Evolutionary conservation across 1,140 invertebrate genomes (phyloP).

Genomic region (Rhysida immarginata): DNA sequence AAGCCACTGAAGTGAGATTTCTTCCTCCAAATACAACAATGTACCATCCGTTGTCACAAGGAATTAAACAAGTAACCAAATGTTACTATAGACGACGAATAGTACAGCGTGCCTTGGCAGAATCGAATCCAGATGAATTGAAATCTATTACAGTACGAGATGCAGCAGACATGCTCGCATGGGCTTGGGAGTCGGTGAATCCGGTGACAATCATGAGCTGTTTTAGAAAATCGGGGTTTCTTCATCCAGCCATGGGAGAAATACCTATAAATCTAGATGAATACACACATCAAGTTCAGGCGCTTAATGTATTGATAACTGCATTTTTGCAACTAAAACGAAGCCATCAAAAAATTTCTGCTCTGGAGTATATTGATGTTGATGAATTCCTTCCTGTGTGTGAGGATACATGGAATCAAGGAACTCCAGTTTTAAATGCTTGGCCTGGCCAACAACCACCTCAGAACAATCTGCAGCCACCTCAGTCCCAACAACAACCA

Average conservation of each 20-base stretch:
- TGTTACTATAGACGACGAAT: conserved; percentile 1
- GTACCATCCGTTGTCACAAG: conserved; percentile 3
- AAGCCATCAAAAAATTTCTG: neutral
- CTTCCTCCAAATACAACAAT: conserved; percentile 1
- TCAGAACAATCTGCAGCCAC: neutral
- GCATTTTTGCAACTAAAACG: neutral
- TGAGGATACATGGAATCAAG: conserved; percentile 1
- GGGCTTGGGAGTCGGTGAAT: conserved; percentile 2
- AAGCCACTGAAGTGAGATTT: neutral
- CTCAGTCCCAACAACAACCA: neutral
- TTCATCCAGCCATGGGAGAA: conserved; percentile 1
- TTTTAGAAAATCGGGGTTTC: neutral
- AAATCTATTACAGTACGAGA: neutral
- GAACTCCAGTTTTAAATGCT: neutral
- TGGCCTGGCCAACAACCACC: conserved; percentile 1
- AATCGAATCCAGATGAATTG: neutral
- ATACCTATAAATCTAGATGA: conserved; percentile 1
- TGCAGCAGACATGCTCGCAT: neutral
- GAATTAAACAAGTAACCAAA: conserved; percentile 1
- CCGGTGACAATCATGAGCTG: conserved; percentile 1
- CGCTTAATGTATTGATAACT: conserved; percentile 1
- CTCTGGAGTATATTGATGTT: conserved; percentile 1
- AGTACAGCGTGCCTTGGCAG: conserved; percentile 2
- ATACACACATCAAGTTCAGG: neutral
- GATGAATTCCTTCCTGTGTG: conserved; percentile 3